Evolutionary conservation across 1,140 invertebrate species (phyloP).

Genomic region (Aphelenchoides fujianensis): DNA sequence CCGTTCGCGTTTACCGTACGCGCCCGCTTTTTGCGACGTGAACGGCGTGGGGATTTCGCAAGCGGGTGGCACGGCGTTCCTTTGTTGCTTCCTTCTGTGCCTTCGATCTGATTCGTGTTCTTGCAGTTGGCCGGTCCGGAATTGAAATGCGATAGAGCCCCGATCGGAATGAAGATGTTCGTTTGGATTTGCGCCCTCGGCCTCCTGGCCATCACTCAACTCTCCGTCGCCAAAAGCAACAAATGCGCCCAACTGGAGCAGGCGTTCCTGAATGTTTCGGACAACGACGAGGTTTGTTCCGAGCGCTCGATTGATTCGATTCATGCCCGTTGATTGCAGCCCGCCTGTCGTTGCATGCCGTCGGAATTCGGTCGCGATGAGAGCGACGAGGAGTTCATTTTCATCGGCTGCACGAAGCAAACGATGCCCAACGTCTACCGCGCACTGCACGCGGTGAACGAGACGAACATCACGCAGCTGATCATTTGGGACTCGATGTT

Average conservation of each 20-base stretch:
- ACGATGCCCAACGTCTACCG: slow-evolving; percentile 52
- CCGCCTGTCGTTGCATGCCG: slow-evolving; percentile 28
- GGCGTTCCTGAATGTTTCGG: slow-evolving; percentile 1
- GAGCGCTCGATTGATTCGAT: not conserved
- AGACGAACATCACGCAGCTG: slow-evolving; percentile 44
- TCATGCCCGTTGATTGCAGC: slow-evolving; percentile 21
- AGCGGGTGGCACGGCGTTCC: too few species aligned
- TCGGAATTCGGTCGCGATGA: slow-evolving; percentile 8
- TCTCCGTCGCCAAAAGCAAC: not conserved
- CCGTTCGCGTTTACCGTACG: too few species aligned
- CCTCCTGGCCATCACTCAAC: not conserved
- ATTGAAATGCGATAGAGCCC: not conserved
- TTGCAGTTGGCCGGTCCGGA: too few species aligned
- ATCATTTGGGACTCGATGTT: slow-evolving; percentile 49
- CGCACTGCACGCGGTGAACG: slow-evolving; percentile 40
- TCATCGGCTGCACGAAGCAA: slow-evolving; percentile 49
- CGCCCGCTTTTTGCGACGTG: too few species aligned
- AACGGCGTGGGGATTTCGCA: too few species aligned
- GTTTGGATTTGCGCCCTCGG: not conserved
- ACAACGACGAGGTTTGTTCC: slow-evolving; percentile 6
- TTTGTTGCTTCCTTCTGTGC: too few species aligned
- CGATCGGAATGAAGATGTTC: not conserved
- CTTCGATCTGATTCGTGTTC: too few species aligned
- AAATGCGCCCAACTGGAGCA: not conserved
- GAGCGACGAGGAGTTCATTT: slow-evolving; percentile 24